These are phyloP conservation scores for Delia radicum DNA, from an alignment of 1,140 invertebrate species.

Conservation along the genomic window DNA sequence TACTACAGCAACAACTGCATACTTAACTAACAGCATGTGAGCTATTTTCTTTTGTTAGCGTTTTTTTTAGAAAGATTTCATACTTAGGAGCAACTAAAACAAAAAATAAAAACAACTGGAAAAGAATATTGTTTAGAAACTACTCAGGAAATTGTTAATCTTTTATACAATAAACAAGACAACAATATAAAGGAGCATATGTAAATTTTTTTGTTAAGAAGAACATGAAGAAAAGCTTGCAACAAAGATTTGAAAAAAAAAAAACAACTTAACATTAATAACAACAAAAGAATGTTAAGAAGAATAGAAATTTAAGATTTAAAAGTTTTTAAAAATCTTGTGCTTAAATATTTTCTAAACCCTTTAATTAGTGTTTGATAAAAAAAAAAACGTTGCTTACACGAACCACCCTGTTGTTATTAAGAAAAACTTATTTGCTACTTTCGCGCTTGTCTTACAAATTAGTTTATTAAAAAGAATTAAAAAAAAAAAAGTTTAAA, in stretches of 20 bases:
- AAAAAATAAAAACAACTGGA: neutral
- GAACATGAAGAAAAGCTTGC: no score
- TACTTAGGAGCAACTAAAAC: neutral
- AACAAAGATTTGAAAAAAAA: neutral
- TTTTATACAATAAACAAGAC: neutral
- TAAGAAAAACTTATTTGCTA: no score
- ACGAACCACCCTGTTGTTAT: no score
- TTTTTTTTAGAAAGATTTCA: neutral
- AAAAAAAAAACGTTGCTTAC: no score
- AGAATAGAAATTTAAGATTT: no score
- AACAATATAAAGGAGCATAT: neutral
- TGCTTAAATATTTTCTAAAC: no score
- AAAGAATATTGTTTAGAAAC: neutral
- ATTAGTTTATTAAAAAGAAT: no score
- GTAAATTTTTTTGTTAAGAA: neutral
- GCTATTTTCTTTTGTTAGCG: neutral
- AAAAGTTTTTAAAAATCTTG: no score
- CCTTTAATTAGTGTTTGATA: no score
- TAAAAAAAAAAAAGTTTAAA: no score
- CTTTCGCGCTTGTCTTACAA: no score
- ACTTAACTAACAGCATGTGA: neutral
- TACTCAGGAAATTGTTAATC: constrained; percentile 4
- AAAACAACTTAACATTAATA: neutral
- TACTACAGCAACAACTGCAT: no score
- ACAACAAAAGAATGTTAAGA: neutral